Conservation (phyloP, 92 coral and sea anemone genomes). For the Phymanthus crucifer region DNA sequence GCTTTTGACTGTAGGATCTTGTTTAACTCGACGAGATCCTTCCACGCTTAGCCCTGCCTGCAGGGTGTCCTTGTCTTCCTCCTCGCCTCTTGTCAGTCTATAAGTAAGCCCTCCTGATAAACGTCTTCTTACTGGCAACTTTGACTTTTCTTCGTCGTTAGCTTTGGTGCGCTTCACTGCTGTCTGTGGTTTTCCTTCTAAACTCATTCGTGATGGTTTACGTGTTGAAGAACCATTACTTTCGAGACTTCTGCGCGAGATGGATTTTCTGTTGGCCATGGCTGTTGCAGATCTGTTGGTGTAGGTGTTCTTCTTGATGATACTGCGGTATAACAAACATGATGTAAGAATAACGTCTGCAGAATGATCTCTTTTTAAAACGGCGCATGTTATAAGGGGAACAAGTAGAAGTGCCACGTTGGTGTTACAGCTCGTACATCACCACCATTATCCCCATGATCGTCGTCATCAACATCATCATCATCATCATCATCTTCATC, state of each 20-base stretch:
- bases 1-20: conserved; percentile 1
- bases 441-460: too few relatives aligned
- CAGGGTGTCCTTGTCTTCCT: background rate
- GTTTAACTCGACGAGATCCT: background rate
- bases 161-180: conserved; percentile 12
- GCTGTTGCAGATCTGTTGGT: conserved; percentile 54
- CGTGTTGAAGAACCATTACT: background rate
- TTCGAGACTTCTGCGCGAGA: conserved; percentile 22
- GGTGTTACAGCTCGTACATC: too few relatives aligned
- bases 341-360: background rate
- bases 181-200: conserved; percentile 5
- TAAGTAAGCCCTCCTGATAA: conserved; percentile 15
- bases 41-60: background rate
- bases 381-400: background rate
- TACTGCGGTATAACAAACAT: background rate
- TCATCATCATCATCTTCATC: too few relatives aligned
- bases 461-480: too few relatives aligned
- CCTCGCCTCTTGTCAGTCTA: conserved; percentile 21
- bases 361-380: background rate
- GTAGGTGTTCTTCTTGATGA: conserved; percentile 36
- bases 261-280: conserved; percentile 17
- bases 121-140: conserved; percentile 14
- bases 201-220: conserved; percentile 9
- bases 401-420: too few relatives aligned
- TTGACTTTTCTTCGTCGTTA: background rate